Evolutionary conservation across 2,797 vertebrate species (phyloP).

Genomic region (Siniperca scherzeri): DNA sequence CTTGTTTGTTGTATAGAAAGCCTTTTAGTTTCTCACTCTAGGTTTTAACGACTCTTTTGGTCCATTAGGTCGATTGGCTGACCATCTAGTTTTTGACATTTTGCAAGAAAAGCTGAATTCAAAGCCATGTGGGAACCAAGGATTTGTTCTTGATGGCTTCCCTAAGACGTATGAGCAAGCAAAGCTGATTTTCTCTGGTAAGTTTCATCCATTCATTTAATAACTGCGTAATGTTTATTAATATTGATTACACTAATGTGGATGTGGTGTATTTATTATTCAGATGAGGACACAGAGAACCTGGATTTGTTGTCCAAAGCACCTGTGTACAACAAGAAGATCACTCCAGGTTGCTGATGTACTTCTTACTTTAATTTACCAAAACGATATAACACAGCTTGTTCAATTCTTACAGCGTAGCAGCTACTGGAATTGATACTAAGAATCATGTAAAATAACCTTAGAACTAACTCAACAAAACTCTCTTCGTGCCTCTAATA

Average conservation of each 20-base stretch:
- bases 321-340: constrained; percentile 83
- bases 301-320: constrained; percentile 75
- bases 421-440: not conserved
- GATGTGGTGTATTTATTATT: constrained; percentile 1
- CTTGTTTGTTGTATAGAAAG: not conserved
- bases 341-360: constrained; percentile 89
- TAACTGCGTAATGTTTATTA: not conserved
- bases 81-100: constrained; percentile 84
- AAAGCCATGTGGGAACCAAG: constrained; percentile 92
- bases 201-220: constrained; percentile 15
- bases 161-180: constrained; percentile 91
- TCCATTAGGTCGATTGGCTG: constrained; percentile 84
- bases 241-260: not conserved
- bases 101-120: constrained; percentile 91
- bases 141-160: constrained; percentile 94
- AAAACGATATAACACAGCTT: not conserved
- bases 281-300: constrained; percentile 83
- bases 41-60: constrained; percentile 1
- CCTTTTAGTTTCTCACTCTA: not conserved
- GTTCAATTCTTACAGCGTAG: not conserved
- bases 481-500: not conserved
- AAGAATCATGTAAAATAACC: not conserved
- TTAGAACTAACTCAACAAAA: not conserved
- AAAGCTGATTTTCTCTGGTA: constrained; percentile 88
- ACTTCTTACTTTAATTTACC: not conserved